Percentiles rank a stretch among this genome's conserved stretches.
phyloP scores from a whole-genome alignment of 2,888 invertebrate genomes.

The Andrena trimmerana region DNA sequence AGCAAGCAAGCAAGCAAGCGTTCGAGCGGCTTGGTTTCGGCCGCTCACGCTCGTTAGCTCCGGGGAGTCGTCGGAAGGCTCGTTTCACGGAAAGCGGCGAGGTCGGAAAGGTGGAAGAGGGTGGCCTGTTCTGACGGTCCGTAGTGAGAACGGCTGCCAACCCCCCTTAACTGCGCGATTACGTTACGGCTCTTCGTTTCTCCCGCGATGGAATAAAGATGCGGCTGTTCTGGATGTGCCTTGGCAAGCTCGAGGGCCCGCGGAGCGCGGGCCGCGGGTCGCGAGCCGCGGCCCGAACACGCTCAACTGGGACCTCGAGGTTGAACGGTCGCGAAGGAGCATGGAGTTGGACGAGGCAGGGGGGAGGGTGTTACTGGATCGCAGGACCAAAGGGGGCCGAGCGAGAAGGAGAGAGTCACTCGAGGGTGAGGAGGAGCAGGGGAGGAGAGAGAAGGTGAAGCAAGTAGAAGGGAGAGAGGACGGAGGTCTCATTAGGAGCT shows the following conservation, averaged over 20 bases:
- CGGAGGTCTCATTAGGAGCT: constrained; percentile 83
- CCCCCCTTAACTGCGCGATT: constrained; percentile 69
- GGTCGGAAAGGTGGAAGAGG: constrained; percentile 9
- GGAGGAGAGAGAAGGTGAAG: constrained; percentile 32
- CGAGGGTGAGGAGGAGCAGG: constrained; percentile 39
- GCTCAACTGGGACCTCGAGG: constrained; percentile 44
- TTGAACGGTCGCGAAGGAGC: constrained; percentile 43
- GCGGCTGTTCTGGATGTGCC: constrained; percentile 23
- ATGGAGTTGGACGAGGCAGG: constrained; percentile 62
- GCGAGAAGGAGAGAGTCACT: constrained; percentile 8
- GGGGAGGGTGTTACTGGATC: constrained; percentile 31
- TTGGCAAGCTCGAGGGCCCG: constrained; percentile 7
- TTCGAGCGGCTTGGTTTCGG: constrained; percentile 32
- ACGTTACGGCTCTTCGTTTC: constrained; percentile 63
- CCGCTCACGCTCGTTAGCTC: constrained; percentile 54
- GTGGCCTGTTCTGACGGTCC: constrained; percentile 12
- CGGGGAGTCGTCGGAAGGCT: constrained; percentile 48
- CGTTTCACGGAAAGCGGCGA: constrained; percentile 31
- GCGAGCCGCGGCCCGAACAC: constrained; percentile 31
- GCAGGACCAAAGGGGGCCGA: constrained; percentile 50
- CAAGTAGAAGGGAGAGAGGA: constrained; percentile 47
- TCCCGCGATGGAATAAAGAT: constrained; percentile 67
- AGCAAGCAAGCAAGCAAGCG: constrained; percentile 30
- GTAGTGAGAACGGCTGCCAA: constrained; percentile 44
- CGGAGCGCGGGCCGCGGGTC: not conserved